Percentiles rank a stretch among this genome's conserved stretches.
phyloP scores from a whole-genome alignment of 2,113 vertebrate genomes.

The Erythrocebus patas region DNA sequence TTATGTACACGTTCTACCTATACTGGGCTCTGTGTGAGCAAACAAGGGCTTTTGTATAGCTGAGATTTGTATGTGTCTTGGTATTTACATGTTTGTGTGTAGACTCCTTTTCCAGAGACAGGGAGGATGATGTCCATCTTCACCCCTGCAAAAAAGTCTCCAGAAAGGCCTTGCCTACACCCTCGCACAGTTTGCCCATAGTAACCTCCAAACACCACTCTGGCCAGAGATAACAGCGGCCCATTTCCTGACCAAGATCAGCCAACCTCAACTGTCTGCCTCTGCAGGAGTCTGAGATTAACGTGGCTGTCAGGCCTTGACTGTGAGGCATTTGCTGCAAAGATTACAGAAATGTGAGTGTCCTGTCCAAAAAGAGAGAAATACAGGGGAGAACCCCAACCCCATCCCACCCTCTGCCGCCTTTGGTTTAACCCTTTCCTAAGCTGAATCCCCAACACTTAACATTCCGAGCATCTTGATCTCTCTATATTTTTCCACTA shows the following conservation, averaged over 20 bases:
- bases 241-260: slow-evolving; percentile 67
- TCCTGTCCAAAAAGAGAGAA: not conserved
- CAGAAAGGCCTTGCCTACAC: not conserved
- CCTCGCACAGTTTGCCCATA: slow-evolving; percentile 51
- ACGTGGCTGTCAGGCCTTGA: slow-evolving; percentile 62
- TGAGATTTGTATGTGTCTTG: not conserved
- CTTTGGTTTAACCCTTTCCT: slow-evolving; percentile 29
- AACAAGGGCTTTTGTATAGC: not conserved
- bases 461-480: not conserved
- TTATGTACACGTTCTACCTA: not conserved
- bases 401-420: not conserved
- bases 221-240: slow-evolving; percentile 70
- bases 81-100: not conserved
- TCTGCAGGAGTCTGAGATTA: slow-evolving; percentile 73
- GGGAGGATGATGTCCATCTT: slow-evolving; percentile 51
- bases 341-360: slow-evolving; percentile 70
- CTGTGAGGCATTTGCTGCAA: slow-evolving; percentile 61
- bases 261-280: slow-evolving; percentile 75
- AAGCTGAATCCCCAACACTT: not conserved
- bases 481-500: not conserved
- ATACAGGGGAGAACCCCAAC: not conserved
- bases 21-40: not conserved
- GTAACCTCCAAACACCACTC: slow-evolving; percentile 49
- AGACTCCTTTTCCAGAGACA: not conserved
- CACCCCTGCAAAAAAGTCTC: slow-evolving; percentile 16